Percentiles rank a stretch among this genome's conserved stretches.
These are phyloP conservation scores for Lota lota DNA, from an alignment of 2,113 vertebrate species.

Conservation along the genomic window DNA sequence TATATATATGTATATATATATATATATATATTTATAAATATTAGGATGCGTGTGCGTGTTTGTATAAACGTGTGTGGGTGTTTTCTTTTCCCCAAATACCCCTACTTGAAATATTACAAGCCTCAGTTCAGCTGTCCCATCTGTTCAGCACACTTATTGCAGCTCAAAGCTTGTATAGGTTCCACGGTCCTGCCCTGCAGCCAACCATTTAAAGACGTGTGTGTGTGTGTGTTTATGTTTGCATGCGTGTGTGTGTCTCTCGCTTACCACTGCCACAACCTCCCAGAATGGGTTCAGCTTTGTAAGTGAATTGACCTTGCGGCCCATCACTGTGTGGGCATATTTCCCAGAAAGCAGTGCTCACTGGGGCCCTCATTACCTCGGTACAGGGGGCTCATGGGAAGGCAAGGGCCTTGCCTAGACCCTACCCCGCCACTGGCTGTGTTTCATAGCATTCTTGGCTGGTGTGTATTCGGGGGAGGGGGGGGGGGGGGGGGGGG, in stretches of 20 bases:
- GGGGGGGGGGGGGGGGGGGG: too few relatives aligned
- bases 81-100: not conserved
- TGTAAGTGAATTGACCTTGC: constrained; percentile 60
- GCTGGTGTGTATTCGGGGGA: not conserved
- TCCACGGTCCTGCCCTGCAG: constrained; percentile 44
- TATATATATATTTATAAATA: too few relatives aligned
- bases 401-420: not conserved
- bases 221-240: constrained; percentile 7
- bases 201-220: constrained; percentile 54
- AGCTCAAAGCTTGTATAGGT: constrained; percentile 46
- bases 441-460: not conserved
- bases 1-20: too few relatives aligned
- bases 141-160: constrained; percentile 49
- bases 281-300: constrained; percentile 37
- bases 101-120: constrained; percentile 32
- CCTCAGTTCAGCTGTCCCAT: constrained; percentile 38
- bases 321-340: constrained; percentile 43
- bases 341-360: constrained; percentile 53
- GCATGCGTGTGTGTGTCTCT: constrained; percentile 42
- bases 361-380: constrained; percentile 53
- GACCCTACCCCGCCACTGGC: not conserved
- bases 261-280: constrained; percentile 49
- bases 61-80: not conserved
- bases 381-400: constrained; percentile 30
- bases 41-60: not conserved